Evolutionary conservation across 2,797 vertebrate species (phyloP), one percentile per base, ranked within the genome.

Genomic region (Nannoperca obscura): DNA sequence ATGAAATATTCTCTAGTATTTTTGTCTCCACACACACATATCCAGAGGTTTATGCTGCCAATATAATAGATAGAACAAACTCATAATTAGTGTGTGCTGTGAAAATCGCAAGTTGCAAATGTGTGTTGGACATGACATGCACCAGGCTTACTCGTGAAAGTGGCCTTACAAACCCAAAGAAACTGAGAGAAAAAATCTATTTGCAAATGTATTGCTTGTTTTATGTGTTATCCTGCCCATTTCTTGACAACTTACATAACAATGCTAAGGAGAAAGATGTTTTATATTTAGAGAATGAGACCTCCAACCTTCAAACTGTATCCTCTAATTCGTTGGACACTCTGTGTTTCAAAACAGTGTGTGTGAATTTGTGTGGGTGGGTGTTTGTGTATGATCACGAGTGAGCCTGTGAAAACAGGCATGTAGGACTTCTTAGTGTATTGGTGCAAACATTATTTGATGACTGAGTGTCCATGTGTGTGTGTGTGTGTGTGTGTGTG

Each of bases 291-390:
- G 78, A 84, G 71, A 10, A 17, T 1, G 52, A 69, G 75, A 77
- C 86, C 84, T 90, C 76, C 82, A 86, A 89, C 85, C 84, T 84
- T 87, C 85, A 84, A 76, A 76, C 84, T 79, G 71, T 64, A 84
- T 88, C 76, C 78, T 81, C 77, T 83, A 78, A 87, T 83, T 89
- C 89, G 82, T 86, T 49, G 70, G 80, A 80, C 69, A 22, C 71
- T 79, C 69, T 1, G 60, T 85, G 85, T 86, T 87, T 81, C 86
- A 82, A 86, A 88, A 81, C 82, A 78, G 76, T 59, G 61, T 62
- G 58, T 84, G 88, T 83, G 89, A 87, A 79, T 81, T 52, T 81
- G 86, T 76, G 91, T 90, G 71, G 87, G 89, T 42, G 57, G 81
- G 80, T 85, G 90, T 87, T 83, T 86, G 84, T 83, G 83, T 82